phyloP scores from a whole-genome alignment of 1,140 invertebrate species.

The Calycopis cecrops region DNA sequence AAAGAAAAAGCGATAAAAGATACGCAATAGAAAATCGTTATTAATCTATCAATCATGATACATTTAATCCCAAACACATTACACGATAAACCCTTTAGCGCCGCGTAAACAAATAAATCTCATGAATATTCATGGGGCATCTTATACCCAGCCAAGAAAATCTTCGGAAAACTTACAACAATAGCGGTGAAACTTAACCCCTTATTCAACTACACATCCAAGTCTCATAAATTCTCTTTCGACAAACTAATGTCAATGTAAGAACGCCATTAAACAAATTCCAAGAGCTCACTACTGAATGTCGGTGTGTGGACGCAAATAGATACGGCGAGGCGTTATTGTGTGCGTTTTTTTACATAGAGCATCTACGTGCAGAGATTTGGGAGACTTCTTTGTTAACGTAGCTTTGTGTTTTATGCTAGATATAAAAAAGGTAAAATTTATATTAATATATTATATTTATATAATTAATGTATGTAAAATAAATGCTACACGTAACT shows the following conservation, averaged over 20 bases:
- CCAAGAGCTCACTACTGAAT: constrained; percentile 47
- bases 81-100: too few species aligned
- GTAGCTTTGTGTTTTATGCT: not conserved
- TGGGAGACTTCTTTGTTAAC: too few species aligned
- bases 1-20: too few species aligned
- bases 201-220: constrained; percentile 65
- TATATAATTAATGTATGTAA: too few species aligned
- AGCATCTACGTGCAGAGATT: constrained; percentile 23
- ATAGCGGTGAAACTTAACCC: constrained; percentile 59
- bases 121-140: constrained; percentile 30
- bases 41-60: too few species aligned
- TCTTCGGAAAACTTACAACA: constrained; percentile 51
- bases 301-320: constrained; percentile 37
- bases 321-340: constrained; percentile 31
- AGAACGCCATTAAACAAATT: constrained; percentile 73
- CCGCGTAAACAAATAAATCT: constrained; percentile 28
- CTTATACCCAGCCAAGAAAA: constrained; percentile 33
- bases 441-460: too few species aligned
- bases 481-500: too few species aligned
- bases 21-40: too few species aligned
- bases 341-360: constrained; percentile 36
- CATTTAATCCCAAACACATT: too few species aligned
- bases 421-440: too few species aligned
- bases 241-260: constrained; percentile 74
- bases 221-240: constrained; percentile 69